Evolutionary conservation across 2,113 vertebrate species (phyloP).

Genomic region (Petrocephalus microphthalmus): DNA sequence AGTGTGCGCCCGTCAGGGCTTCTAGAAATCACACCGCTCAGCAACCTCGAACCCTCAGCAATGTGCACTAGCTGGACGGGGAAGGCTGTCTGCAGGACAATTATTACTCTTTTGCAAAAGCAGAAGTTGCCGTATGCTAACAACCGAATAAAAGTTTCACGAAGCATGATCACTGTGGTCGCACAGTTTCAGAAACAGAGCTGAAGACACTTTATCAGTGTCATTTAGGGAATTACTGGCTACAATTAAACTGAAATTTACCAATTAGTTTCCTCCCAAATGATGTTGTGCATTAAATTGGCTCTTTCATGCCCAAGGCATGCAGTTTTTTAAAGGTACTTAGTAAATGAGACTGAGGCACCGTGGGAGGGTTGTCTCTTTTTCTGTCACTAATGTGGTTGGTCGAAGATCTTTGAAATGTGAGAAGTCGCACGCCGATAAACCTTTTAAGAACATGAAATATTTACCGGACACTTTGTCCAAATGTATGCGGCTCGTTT

Average conservation of each 20-base stretch:
- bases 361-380: neutral
- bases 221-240: neutral
- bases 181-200: neutral
- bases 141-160: neutral
- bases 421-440: neutral
- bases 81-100: neutral
- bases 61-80: neutral
- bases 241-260: constrained; percentile 39
- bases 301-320: constrained; percentile 36
- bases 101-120: neutral
- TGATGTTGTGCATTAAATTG: constrained; percentile 39
- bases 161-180: neutral
- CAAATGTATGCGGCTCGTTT: neutral
- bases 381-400: too few relatives aligned
- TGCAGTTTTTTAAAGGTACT: constrained; percentile 20
- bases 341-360: neutral
- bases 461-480: neutral
- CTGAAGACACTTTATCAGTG: constrained; percentile 3
- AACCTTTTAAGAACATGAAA: neutral
- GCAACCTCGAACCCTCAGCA: neutral
- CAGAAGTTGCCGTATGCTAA: neutral
- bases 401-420: neutral
- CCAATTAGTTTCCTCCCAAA: constrained; percentile 50
- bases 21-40: neutral
- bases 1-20: neutral